Conservation (phyloP, 2,113 vertebrate genomes). For the Dromiciops gliroides region DNA sequence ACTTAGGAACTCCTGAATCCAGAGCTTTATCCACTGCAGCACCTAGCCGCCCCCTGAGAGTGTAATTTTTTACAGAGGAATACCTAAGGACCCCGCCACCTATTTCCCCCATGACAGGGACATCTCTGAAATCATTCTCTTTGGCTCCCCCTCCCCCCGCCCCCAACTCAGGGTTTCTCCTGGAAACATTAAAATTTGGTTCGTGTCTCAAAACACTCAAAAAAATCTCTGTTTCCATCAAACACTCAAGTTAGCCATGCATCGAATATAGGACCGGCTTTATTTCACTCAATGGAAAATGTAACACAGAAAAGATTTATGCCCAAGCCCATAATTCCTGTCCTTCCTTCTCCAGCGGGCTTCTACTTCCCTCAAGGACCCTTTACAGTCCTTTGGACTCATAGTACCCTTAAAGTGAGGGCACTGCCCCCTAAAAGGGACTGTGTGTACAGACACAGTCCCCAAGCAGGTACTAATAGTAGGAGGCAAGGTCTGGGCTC, state of each 20-base stretch:
- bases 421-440: not conserved
- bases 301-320: not conserved
- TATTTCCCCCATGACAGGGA: too few species aligned
- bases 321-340: not conserved
- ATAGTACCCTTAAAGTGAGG: not conserved
- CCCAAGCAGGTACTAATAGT: not conserved
- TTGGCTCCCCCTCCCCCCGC: too few species aligned
- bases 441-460: not conserved
- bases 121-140: not conserved
- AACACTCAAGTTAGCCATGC: not conserved
- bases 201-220: not conserved
- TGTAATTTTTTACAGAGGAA: too few species aligned
- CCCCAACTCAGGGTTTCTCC: not conserved
- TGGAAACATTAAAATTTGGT: not conserved
- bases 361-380: not conserved
- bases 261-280: not conserved
- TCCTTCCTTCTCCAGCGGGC: not conserved
- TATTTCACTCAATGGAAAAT: not conserved
- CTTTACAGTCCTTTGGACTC: too few species aligned
- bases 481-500: not conserved
- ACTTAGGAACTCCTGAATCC: too few species aligned
- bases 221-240: not conserved
- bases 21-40: too few species aligned
- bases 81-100: too few species aligned
- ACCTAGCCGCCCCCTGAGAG: too few species aligned